Base-by-base conservation (phyloP, 2,888 invertebrate species). In the Limenitis camilla region DNA sequence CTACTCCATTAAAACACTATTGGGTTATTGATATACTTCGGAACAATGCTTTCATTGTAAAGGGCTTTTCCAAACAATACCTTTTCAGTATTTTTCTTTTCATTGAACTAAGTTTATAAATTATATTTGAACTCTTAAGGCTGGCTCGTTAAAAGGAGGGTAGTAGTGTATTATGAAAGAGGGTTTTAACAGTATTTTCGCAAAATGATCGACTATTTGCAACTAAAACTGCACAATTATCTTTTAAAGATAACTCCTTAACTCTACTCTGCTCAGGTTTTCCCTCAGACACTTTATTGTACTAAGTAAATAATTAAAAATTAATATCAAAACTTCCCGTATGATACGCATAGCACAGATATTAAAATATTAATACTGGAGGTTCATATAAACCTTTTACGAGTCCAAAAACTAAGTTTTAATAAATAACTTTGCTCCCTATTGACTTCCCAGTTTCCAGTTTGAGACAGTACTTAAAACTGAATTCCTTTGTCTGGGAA, bases 1-100 rank as follows among this genome's bases (percentile, higher is more conserved):
- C 45, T 45, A 47, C 47, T 47, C 27, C 32, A 47, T 27, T 47
- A 39, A 47, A 47, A 47, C 32, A 47, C 31, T 31, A 27, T 47
- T 45, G 19, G 29, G 27, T 40, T 47, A 47, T 47, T 39, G 46
- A 47, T 47, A 47, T 39, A 45, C 36, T 45, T 45, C 9, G 30
- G 36, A 38, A 45, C 45, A 38, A 45, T 29, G 45, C 45, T 38
- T 38, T 30, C 10, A 45, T 36, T 38, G 36, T 45, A 30, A 45
- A 45, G 29, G 10, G 45, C 36, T 30, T 45, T 45, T 10, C 28
- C 29, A 38, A 38, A 45, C 45, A 45, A 45, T 36, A 30, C 36
- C 45, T 36, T 43, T 45, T 36, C 36, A 38, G 36, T 45, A 19
- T 45, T 45, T 36, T 45, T 36, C 44, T 36, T 45, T 45, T 45